Evolutionary conservation across 2,113 vertebrate species (phyloP).

Genomic region (Gambusia affinis): DNA sequence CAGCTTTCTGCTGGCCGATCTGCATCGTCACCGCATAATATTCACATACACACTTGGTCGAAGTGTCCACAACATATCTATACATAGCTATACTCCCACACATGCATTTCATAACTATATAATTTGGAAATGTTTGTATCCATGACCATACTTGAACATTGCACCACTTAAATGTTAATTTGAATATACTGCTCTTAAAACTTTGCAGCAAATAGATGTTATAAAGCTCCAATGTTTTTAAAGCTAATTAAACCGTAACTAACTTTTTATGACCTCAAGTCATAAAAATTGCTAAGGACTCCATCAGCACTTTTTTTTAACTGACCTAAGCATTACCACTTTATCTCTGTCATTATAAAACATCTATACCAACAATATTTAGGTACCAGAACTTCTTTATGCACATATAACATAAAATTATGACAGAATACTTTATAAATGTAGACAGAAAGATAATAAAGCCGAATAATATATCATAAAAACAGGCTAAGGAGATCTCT

Average conservation of each 20-base stretch:
- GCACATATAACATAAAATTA: neutral
- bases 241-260: neutral
- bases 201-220: slow-evolving; percentile 13
- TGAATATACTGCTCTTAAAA: neutral
- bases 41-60: slow-evolving; percentile 6
- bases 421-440: too few species aligned
- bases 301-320: neutral
- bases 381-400: neutral
- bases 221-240: neutral
- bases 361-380: neutral
- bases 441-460: too few species aligned
- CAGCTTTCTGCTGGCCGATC: slow-evolving; percentile 37
- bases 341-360: too few species aligned
- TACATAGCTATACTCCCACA: slow-evolving; percentile 20
- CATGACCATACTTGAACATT: slow-evolving; percentile 35
- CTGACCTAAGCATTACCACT: neutral
- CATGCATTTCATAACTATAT: slow-evolving; percentile 37
- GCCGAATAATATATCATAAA: neutral
- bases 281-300: neutral
- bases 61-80: slow-evolving; percentile 28
- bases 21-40: slow-evolving; percentile 46
- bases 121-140: slow-evolving; percentile 8
- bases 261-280: neutral
- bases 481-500: neutral
- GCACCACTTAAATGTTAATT: slow-evolving; percentile 47